Base-by-base conservation (phyloP, 1,140 invertebrate genomes). In the Euglossa dilemma region DNA sequence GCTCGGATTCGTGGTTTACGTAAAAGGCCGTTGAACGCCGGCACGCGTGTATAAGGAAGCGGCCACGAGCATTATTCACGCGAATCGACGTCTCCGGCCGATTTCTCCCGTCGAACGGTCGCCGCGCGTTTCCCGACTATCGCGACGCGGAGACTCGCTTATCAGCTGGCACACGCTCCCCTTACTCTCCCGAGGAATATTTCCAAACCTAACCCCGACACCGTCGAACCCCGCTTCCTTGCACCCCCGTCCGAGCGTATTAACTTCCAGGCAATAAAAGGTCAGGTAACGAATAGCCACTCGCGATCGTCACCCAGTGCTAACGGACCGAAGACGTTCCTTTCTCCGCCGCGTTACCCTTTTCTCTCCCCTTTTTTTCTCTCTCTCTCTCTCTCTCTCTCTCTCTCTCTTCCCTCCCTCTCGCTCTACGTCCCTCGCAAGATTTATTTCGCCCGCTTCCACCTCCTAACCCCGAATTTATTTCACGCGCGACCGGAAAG, bases 401-500 rank as follows among this genome's bases (percentile, higher is more conserved):
- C n/a, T n/a, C n/a, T n/a, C n/a, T n/a, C n/a, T n/a, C n/a, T n/a
- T n/a, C n/a, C n/a, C n/a, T n/a, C n/a, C n/a, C n/a, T n/a, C n/a
- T n/a, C n/a, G 23, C 14, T 59, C 20, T 50, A 20, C 14, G 4
- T 7, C 36, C 61, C 14, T 18, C 16, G 14, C 78, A 20, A 7
- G 67, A 80, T 73, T 84, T 84, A 67, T 73, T 71, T 43, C 70
- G 50, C 12, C 59, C 63, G 66, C 61, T 81, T 81, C 47, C 80
- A 25, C 61, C n/a, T 18, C 64, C 45, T 56, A 45, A n/a, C 45
- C 36, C 20, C 6, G 43, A 67, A 76, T 82, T 76, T 82, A 76
- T 82, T 82, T 52, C 25, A 14, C 63, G 43, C 43, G 20, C 28
- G 20, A 50, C 11, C 50, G 52, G 45, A 63, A 63, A 45, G 56